Evolutionary conservation across 2,113 vertebrate species (phyloP), one percentile per base, ranked within the genome.

Genomic region (Bombycilla garrulus): DNA sequence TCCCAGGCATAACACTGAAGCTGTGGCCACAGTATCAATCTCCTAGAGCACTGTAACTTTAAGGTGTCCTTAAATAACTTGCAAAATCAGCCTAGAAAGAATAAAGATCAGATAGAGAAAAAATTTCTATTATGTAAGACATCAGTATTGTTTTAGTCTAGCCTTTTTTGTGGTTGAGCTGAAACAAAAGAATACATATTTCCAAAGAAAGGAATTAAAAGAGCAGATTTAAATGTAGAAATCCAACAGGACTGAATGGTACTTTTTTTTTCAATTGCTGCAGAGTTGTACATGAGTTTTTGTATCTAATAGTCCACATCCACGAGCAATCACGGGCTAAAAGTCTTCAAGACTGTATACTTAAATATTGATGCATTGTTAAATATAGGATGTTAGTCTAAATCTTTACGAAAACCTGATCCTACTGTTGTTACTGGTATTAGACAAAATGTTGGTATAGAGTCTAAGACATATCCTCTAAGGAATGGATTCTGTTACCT

Each of bases 131-230:
- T 96, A 88, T 81, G 94, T 88, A 94, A 94, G 71, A 88, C 92
- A 78, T 58, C 29, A 91, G 82, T 90, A 83, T 94, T 83, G 86
- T 93, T 92, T 88, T 58, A 91, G 88, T 56, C 72, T 56, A 83
- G 79, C 29, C 56, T 92, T 92, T 94, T 86, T 77, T 97, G 96
- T 92, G 93, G 91, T 71, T 95, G 33, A 88, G 62, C 67, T 96
- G 85, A 90, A 95, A 96, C 87, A 95, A 94, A 96, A 62, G 87
- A 94, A 92, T 91, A 91, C 81, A 82, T 94, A 92, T 95, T 95
- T 95, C 26, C 61, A 85, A 66, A 92, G 70, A 95, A 89, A 95
- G 45, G 48, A 92, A 92, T 73, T 67, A 71, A 71, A 79, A 93
- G 28, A 89, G 23, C 57, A 79, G 44, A 92, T 79, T 86, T 48